Conservation (phyloP, 2,888 invertebrate species). For the Argyra leucocephala region DNA sequence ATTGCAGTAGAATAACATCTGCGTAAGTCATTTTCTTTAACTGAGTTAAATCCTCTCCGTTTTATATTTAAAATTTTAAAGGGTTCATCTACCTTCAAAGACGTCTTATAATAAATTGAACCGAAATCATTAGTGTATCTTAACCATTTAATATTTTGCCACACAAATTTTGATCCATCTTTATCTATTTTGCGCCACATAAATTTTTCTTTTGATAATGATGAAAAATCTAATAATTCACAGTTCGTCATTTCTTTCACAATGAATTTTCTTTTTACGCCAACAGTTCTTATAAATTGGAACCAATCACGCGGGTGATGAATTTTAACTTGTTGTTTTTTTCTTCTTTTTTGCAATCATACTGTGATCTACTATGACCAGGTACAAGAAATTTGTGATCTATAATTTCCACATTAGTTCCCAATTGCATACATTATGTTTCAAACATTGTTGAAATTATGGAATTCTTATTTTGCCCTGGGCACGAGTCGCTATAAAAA, state of each 20-base stretch:
- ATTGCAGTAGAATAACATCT: too few species aligned
- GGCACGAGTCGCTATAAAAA: not conserved
- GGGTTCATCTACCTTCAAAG: too few species aligned
- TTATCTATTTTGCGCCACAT: not conserved
- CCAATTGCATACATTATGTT: not conserved
- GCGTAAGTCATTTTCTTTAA: too few species aligned
- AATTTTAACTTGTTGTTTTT: not conserved
- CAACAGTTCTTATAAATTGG: conserved; percentile 16
- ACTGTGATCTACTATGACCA: not conserved
- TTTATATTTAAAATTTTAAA: too few species aligned
- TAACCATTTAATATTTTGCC: conserved; percentile 1
- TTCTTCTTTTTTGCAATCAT: not conserved
- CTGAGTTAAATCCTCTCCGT: too few species aligned
- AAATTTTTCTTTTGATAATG: conserved; percentile 1
- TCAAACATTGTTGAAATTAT: not conserved
- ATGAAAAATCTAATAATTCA: conserved; percentile 1
- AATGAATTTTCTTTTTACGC: conserved; percentile 10
- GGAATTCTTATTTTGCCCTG: not conserved
- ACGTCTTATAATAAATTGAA: too few species aligned
- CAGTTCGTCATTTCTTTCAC: conserved; percentile 5
- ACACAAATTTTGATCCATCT: conserved; percentile 9
- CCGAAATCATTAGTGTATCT: not conserved
- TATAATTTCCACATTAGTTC: not conserved
- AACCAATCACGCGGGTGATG: conserved; percentile 15
- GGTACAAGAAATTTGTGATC: not conserved